Percentiles rank a stretch among this genome's conserved stretches.
Evolutionary conservation across 2,797 vertebrate species (phyloP).

Genomic region (Enteromius unitaeniatus): DNA sequence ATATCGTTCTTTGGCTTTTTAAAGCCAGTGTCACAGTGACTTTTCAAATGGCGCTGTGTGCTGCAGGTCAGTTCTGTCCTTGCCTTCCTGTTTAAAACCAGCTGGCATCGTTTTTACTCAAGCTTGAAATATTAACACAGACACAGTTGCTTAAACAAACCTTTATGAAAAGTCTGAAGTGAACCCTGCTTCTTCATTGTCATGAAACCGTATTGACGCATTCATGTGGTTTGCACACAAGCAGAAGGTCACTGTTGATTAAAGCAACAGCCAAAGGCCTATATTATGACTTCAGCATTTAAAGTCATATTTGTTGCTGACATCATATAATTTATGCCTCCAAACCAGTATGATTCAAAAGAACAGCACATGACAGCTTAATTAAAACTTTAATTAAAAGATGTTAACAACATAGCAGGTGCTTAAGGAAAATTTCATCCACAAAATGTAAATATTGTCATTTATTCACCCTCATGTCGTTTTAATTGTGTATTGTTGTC

Average conservation of each 20-base stretch:
- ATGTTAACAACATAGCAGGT: background rate
- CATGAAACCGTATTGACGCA: background rate
- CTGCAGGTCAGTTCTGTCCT: conserved; percentile 20
- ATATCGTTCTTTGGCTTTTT: conserved; percentile 1
- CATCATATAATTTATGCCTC: conserved; percentile 13
- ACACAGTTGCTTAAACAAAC: background rate
- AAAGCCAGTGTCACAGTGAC: background rate
- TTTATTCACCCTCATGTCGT: background rate
- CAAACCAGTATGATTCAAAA: conserved; percentile 20
- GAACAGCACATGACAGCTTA: background rate
- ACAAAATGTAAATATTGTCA: background rate
- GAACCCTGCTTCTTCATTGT: background rate
- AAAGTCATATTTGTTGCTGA: conserved; percentile 20
- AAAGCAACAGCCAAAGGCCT: conserved; percentile 18
- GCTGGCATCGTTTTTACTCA: background rate
- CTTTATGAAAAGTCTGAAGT: background rate
- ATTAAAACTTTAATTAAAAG: background rate
- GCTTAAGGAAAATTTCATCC: background rate
- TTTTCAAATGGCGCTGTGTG: background rate
- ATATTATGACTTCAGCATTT: conserved; percentile 31
- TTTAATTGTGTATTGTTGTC: background rate
- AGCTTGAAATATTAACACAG: background rate
- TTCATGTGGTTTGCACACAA: background rate
- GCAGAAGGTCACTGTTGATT: background rate
- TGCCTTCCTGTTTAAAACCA: conserved; percentile 14